Evolutionary conservation across 2,113 vertebrate genomes (phyloP).

Genomic region (Fulmarus glacialis): DNA sequence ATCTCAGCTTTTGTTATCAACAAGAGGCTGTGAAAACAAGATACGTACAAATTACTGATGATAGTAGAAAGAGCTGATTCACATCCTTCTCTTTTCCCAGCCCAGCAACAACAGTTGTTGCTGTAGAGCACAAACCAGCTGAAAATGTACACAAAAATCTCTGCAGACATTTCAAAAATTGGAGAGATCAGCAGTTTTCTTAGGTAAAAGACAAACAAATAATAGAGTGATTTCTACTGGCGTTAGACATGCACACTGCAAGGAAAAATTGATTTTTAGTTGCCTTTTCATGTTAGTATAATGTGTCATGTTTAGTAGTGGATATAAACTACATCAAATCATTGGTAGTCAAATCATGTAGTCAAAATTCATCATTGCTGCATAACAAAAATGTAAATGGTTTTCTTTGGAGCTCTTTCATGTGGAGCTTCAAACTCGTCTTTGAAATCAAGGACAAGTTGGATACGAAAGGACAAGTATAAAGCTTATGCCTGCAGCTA

Average conservation of each 20-base stretch:
- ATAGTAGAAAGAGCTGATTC: neutral
- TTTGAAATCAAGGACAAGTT: neutral
- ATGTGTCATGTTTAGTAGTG: neutral
- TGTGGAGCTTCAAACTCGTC: neutral
- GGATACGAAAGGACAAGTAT: neutral
- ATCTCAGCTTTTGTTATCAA: neutral
- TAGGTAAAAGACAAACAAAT: neutral
- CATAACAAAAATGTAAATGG: neutral
- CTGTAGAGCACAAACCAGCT: neutral
- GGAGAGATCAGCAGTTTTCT: neutral
- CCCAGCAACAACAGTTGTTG: neutral
- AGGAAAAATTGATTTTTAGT: neutral
- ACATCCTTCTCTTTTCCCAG: neutral
- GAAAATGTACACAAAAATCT: neutral
- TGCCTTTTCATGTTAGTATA: neutral
- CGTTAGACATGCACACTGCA: neutral
- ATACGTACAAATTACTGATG: neutral
- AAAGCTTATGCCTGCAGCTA: neutral
- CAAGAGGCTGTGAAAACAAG: neutral
- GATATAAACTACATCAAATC: neutral
- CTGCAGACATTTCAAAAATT: neutral
- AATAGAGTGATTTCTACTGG: neutral
- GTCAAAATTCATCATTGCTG: neutral
- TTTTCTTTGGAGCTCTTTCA: neutral
- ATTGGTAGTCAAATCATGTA: neutral